Conservation (phyloP, 2,113 vertebrate species). For the Crocuta crocuta region DNA sequence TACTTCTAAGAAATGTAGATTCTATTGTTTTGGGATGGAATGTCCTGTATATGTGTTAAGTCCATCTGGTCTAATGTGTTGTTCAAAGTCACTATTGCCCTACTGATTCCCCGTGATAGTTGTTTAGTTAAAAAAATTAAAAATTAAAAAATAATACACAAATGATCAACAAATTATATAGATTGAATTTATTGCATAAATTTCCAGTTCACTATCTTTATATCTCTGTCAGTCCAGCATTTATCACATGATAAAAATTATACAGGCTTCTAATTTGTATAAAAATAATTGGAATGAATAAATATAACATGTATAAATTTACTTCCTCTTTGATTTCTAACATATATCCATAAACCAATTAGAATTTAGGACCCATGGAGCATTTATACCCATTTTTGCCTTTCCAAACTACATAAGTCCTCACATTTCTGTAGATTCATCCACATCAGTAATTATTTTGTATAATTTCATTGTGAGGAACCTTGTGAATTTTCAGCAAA, state of each 20-base stretch:
- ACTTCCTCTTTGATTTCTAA: conserved; percentile 46
- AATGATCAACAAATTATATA: neutral
- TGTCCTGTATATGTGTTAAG: neutral
- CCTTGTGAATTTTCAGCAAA: conserved; percentile 1
- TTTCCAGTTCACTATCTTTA: neutral
- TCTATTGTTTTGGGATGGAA: neutral
- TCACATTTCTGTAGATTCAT: neutral
- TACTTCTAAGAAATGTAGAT: neutral
- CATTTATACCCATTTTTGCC: neutral
- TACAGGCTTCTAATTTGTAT: neutral
- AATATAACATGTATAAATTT: neutral
- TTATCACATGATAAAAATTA: conserved; percentile 23
- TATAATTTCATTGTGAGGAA: conserved; percentile 47
- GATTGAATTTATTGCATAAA: neutral
- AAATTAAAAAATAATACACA: neutral
- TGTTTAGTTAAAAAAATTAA: neutral
- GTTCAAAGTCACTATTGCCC: neutral
- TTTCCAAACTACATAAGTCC: conserved; percentile 15
- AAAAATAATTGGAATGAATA: neutral
- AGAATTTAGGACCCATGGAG: neutral
- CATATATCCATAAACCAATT: neutral
- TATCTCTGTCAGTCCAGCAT: neutral
- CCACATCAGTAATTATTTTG: conserved; percentile 20
- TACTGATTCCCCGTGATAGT: neutral
- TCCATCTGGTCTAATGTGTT: neutral